Evolutionary conservation across 2,113 vertebrate species (phyloP), one percentile per base, ranked within the genome.

Genomic region (Oncorhynchus kisutch): DNA sequence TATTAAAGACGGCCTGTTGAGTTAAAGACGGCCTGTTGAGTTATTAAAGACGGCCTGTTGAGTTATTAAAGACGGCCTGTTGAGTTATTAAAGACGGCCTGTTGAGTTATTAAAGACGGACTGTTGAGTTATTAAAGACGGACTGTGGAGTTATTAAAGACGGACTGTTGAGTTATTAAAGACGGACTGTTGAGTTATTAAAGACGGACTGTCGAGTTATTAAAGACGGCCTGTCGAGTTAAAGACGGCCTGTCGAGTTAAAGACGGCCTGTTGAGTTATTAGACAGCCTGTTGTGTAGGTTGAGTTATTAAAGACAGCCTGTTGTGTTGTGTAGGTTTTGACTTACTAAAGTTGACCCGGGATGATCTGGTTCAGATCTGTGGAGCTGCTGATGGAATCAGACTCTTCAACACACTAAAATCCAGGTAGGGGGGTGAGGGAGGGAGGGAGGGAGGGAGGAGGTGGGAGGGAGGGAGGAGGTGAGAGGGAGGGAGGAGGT

Each of bases 341-440:
- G 96, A 97, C 95, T 95, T 98, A 93, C 84, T 98, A 88, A 98
- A 97, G 90, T 88, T 98, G 89, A 96, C 95, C 77, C 95, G 95
- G 85, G 96, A 97, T 74, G 96, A 98, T 86, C 91, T 98, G 86
- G 94, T 98, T 85, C 95, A 98, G 88, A 98, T 97, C 86, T 98
- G 96, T 92, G 96, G 96, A 82, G 92, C 96, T 16, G 96, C 96
- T 39, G 96, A 98, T 85, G 96, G 96, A 59, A 97, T 97, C 93
- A 93, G 96, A 91, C 95, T 98, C 34, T 96, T 95, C 82, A 96
- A 98, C 90, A 95, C 95, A 87, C 95, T 98, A 85, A 98, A 96
- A 93, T 96, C 95, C 89, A 97, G 96, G 96, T 98, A 29, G 71
- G 82, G 68, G 64, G 20, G 1, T 29, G 66, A 6, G 66, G 0